Evolutionary conservation across 2,888 invertebrate species (phyloP).

Genomic region (Neelides folsomi): DNA sequence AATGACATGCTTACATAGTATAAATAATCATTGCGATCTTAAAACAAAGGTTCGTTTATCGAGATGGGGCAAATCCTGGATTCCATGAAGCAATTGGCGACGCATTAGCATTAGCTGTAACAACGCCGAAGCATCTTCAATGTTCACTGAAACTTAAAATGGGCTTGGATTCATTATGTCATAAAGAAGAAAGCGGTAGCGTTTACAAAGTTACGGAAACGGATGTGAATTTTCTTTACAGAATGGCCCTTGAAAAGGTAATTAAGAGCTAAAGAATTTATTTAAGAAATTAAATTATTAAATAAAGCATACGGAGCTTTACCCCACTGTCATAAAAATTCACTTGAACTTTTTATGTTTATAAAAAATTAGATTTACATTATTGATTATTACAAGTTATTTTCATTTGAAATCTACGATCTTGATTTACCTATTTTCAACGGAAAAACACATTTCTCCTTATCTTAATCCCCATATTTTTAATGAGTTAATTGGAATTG

Average conservation of each 20-base stretch:
- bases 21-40: too few species aligned
- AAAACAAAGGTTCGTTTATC: background rate
- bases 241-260: conserved; percentile 34
- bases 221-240: conserved; percentile 34
- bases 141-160: conserved; percentile 8
- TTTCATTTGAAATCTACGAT: too few species aligned
- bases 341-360: too few species aligned
- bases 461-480: too few species aligned
- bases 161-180: background rate
- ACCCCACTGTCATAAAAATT: background rate
- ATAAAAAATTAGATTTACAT: too few species aligned
- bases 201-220: conserved; percentile 2
- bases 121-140: conserved; percentile 21
- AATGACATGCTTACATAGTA: too few species aligned
- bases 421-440: too few species aligned
- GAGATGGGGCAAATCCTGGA: conserved; percentile 20
- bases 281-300: background rate
- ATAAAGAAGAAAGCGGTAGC: background rate
- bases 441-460: too few species aligned
- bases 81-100: conserved; percentile 37
- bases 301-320: background rate
- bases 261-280: background rate
- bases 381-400: too few species aligned
- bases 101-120: conserved; percentile 33
- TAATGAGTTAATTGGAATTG: too few species aligned